Conservation (phyloP, 2,888 invertebrate genomes). For the Polia nebulosa region DNA sequence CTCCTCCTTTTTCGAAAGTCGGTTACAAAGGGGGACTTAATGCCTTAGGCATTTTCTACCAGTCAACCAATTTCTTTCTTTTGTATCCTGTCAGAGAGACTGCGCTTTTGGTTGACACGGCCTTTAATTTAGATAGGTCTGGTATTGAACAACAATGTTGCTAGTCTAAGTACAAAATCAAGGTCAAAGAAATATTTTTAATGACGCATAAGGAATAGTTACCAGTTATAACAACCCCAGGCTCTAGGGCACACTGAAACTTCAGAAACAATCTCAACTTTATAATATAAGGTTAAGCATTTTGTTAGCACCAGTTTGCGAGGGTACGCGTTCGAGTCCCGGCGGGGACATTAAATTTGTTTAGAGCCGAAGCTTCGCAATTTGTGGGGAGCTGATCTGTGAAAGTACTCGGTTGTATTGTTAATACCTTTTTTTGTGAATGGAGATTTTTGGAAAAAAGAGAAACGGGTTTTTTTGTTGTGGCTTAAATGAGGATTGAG, state of each 20-base stretch:
- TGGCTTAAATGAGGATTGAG: background rate
- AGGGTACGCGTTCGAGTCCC: slow-evolving; percentile 56
- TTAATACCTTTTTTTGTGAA: slow-evolving; percentile 24
- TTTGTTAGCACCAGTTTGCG: slow-evolving; percentile 49
- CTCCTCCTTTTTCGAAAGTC: too few species aligned
- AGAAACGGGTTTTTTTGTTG: background rate
- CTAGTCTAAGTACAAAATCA: too few species aligned
- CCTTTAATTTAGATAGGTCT: too few species aligned
- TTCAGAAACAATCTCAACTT: slow-evolving; percentile 59
- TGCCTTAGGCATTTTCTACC: too few species aligned
- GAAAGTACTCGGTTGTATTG: slow-evolving; percentile 16
- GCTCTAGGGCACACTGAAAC: slow-evolving; percentile 28
- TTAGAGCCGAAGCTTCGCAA: slow-evolving; percentile 47
- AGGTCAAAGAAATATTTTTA: background rate
- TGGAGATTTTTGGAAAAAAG: background rate
- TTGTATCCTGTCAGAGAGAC: too few species aligned
- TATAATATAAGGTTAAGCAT: slow-evolving; percentile 60
- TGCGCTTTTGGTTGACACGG: too few species aligned
- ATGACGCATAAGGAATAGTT: slow-evolving; percentile 10
- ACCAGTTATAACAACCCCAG: slow-evolving; percentile 18
- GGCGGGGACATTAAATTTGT: slow-evolving; percentile 60
- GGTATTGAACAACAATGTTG: too few species aligned
- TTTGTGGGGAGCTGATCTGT: slow-evolving; percentile 56
- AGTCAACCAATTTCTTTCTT: too few species aligned
- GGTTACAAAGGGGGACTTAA: too few species aligned